Evolutionary conservation across 2,797 vertebrate species (phyloP), one percentile per base, ranked within the genome.

Genomic region (Danionella dracula): DNA sequence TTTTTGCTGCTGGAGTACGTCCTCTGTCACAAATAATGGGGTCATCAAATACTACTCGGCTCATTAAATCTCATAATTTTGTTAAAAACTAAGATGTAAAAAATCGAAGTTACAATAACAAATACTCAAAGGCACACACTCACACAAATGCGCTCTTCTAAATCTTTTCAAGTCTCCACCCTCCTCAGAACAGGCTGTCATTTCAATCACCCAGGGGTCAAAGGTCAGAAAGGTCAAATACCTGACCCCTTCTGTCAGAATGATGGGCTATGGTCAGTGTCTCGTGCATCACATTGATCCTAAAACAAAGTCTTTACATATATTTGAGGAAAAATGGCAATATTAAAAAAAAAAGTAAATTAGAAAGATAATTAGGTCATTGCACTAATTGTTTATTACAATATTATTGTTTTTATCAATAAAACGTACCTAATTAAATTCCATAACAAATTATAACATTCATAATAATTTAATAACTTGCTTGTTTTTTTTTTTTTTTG

Each of bases 201-300:
- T 86, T 90, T 89, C 87, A 90, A 88, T 88, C 88, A 87, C 79
- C 68, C 48, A 1, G 62, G 78, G 84, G 84, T 88, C 82, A 86
- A 34, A 80, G 85, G 83, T 80, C 72, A 76, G 15, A 17, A 13
- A 66, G 88, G 90, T 90, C 88, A 91, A 90, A 91, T 90, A 89
- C 87, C 84, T 90, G 81, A 82, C 77, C 83, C 84, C 78, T 75
- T 76, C 72, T 80, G 79, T 85, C 84, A 83, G 68, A 68, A 70
- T 82, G 83, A 85, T 83, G 77, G 69, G 84, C 84, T 73, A 77
- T 87, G 86, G 85, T 88, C 87, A 90, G 86, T 88, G 83, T 87
- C 83, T 83, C 71, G 62, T 71, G 75, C 78, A 50, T 70, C 74
- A 74, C 76, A 51, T 69, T 63, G 78, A 78, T 73, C 72, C 70